Base-by-base conservation (phyloP, 2,888 invertebrate genomes). In the Acleris sparsana region DNA sequence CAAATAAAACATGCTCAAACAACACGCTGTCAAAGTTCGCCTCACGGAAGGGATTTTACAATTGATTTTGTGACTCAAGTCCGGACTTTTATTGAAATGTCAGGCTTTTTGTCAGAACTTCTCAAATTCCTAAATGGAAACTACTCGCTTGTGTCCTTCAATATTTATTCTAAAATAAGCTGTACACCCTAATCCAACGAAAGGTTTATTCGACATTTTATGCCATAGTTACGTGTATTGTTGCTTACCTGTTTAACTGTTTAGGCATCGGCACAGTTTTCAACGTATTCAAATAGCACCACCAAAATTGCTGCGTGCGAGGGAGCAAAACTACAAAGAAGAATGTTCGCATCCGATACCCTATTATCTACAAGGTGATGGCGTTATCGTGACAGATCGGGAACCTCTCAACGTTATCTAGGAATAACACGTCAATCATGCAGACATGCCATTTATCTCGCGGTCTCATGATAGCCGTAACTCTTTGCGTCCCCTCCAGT, bases 381-480 rank as follows among this genome's bases (percentile, higher is more conserved):
- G 66, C 73, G 73, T 82, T 90, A 90, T 90, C 90, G 75, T 86
- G 87, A 88, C 86, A 88, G 86, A 87, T 89, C 84, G 81, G 80
- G 78, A 79, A 79, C 80, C 78, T 83, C 79, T 81, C 77, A 75
- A 75, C 77, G 65, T 78, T 80, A 78, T 88, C 85, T 87, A 72
- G 72, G 75, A 85, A 85, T 84, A 85, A 83, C 86, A 86, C 82
- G 90, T 88, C 91, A 89, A 85, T 89, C 90, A 86, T 76, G 65
- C 70, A 67, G 78, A 75, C 77, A 72, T 73, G 73, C 67, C 66
- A 71, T 63, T 74, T 76, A 77, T 73, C 72, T 74, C 68, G 51
- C 57, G 55, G 18, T 53, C 60, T 46, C 53, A n/a, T 51, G 58
- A 67, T 68, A 58, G 22, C 17, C n/a, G 11, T 22, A 44, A 29